Conservation (phyloP, 2,797 vertebrate genomes). For the Fringilla coelebs region DNA sequence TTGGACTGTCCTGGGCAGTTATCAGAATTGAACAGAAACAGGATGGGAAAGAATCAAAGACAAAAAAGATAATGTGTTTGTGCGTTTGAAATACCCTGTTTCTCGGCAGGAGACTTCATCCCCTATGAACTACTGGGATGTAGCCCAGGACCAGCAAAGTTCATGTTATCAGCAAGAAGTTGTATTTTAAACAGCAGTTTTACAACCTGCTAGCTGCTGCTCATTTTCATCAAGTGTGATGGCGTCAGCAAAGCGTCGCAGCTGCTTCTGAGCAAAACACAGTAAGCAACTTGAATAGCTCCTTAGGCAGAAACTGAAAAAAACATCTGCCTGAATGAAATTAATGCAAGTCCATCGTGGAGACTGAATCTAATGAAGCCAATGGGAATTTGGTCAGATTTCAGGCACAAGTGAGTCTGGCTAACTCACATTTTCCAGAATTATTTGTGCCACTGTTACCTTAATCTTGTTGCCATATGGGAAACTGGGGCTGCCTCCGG, state of each 20-base stretch:
- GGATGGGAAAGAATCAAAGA: not conserved
- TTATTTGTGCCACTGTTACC: not conserved
- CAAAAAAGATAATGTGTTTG: not conserved
- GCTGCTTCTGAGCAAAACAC: not conserved
- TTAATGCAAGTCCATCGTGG: not conserved
- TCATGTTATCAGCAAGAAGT: not conserved
- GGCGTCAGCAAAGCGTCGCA: not conserved
- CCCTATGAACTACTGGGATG: not conserved
- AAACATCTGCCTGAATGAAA: not conserved
- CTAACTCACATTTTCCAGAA: not conserved
- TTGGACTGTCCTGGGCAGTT: not conserved
- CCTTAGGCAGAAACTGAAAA: not conserved
- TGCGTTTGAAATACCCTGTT: not conserved
- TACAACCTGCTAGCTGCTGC: not conserved
- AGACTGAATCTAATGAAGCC: not conserved
- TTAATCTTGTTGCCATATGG: not conserved
- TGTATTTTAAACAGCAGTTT: not conserved
- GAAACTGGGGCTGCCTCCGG: not conserved
- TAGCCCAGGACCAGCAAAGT: not conserved
- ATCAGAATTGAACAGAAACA: not conserved
- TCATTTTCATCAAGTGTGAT: not conserved
- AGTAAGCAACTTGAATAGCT: not conserved
- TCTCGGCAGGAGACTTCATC: not conserved
- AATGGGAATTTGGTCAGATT: not conserved
- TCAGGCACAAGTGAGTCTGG: not conserved